Base-by-base conservation (phyloP, 1,140 invertebrate species). In the Pseudomyrmex gracilis region DNA sequence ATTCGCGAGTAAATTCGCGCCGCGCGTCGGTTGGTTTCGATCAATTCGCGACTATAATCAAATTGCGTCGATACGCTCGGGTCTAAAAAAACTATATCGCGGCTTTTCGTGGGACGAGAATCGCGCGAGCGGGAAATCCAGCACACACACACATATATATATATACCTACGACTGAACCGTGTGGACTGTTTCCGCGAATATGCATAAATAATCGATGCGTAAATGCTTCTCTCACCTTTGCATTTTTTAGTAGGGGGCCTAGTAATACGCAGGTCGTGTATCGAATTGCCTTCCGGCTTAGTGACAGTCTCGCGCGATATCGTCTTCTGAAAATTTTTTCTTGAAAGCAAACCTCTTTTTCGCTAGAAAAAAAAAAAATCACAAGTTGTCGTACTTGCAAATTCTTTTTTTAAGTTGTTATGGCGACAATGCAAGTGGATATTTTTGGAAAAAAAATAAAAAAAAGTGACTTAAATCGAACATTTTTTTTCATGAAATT, bases 41-140 rank as follows among this genome's bases (percentile, higher is more conserved):
- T 73, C 73, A 78, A 84, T 86, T 86, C 73, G 84, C 63, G 64
- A 61, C 68, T 84, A 73, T 83, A 82, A 87, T 85, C 83, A 57
- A 74, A 68, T 51, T 57, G 85, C 47, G 43, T 57, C 24, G 78
- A 34, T 34, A 34, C 34, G 34, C 34, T 34, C 34, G 47, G n/a
- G 24, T 73, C 34, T 34, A 34, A 34, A 61, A 76, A 84, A 85
- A 83, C 34, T 55, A 64, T 55, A 64, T 70, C 34, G 71, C 60
- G 55, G 68, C 78, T 68, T 83, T 83, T 83, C 82, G 58, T 61
- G 82, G 34, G 73, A 82, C 64, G 70, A 58, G 58, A 60, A 53
- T 64, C 34, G 34, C 34, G 45, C 64, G 55, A 55, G 34, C 20
- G 78, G 61, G 70, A 63, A 74, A 61, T 55, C 47, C 78, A 55